A percentile compares a stretch with the other conserved stretches of the same genome.
These are phyloP conservation scores for Hanleya hanleyi DNA, from an alignment of 2,888 invertebrate genomes.

Conservation along the genomic window DNA sequence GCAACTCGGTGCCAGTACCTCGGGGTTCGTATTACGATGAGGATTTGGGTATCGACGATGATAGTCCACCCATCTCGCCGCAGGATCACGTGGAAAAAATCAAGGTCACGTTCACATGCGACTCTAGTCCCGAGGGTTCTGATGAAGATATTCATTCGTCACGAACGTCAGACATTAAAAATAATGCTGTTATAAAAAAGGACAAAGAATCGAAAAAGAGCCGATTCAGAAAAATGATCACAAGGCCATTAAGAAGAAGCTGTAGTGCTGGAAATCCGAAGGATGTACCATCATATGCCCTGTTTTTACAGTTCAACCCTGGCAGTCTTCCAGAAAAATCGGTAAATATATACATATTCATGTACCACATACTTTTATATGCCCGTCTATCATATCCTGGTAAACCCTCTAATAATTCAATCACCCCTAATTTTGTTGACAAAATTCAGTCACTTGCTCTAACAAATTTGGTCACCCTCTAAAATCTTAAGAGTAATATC, in stretches of 20 bases:
- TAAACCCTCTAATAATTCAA: too few relatives aligned
- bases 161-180: background rate
- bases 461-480: too few relatives aligned
- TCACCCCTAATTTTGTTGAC: too few relatives aligned
- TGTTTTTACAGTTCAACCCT: slow-evolving; percentile 58
- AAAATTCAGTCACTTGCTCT: too few relatives aligned
- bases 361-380: too few relatives aligned
- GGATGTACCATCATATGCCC: slow-evolving; percentile 71
- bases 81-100: background rate
- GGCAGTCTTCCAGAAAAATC: slow-evolving; percentile 20
- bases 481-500: too few relatives aligned
- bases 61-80: background rate
- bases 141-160: slow-evolving; percentile 25
- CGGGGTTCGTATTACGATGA: slow-evolving; percentile 15
- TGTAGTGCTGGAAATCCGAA: slow-evolving; percentile 76
- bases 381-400: too few relatives aligned
- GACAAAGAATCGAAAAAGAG: slow-evolving; percentile 45
- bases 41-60: slow-evolving; percentile 15
- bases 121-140: slow-evolving; percentile 26
- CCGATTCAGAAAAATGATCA: slow-evolving; percentile 54
- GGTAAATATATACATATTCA: too few relatives aligned
- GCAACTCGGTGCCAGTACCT: slow-evolving; percentile 18
- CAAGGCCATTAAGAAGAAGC: slow-evolving; percentile 58
- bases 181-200: slow-evolving; percentile 1
- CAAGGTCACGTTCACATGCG: slow-evolving; percentile 31